A percentile compares a stretch with the other conserved stretches of the same genome.
phyloP scores from a whole-genome alignment of 2,113 vertebrate species.

The Tachysurus vachellii region DNA sequence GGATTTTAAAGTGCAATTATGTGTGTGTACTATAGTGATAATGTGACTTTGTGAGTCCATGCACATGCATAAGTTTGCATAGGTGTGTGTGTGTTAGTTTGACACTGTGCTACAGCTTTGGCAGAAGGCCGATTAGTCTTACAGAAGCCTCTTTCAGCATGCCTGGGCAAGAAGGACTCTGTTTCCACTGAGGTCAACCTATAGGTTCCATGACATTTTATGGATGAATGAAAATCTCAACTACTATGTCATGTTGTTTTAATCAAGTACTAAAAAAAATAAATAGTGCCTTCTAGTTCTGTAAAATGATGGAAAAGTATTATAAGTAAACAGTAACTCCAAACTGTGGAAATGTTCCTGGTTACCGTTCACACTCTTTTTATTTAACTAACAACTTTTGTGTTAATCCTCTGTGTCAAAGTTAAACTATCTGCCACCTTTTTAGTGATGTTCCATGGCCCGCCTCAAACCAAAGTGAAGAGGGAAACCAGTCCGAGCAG shows the following conservation, averaged over 20 bases:
- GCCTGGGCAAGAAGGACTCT: constrained; percentile 27
- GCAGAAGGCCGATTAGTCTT: constrained; percentile 34
- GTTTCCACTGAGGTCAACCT: constrained; percentile 36
- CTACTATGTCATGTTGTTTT: too few species aligned
- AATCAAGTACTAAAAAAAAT: too few species aligned
- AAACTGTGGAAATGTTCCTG: not conserved
- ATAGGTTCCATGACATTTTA: constrained; percentile 19
- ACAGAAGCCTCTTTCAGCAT: constrained; percentile 58
- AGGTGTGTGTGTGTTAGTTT: constrained; percentile 34
- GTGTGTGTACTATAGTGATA: constrained; percentile 26
- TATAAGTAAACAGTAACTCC: not conserved
- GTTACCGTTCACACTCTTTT: too few species aligned
- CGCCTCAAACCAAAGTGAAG: constrained; percentile 87
- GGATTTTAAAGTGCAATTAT: constrained; percentile 7
- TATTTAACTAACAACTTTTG: not conserved
- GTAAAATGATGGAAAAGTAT: not conserved
- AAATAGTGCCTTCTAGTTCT: not conserved
- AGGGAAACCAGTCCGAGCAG: constrained; percentile 82
- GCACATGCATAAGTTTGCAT: constrained; percentile 37
- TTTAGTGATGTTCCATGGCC: constrained; percentile 88
- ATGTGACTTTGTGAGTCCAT: constrained; percentile 29
- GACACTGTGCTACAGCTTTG: constrained; percentile 40
- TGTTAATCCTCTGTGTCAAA: not conserved
- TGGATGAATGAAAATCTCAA: not conserved
- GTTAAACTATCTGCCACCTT: constrained; percentile 16